Conservation (phyloP, 2,888 invertebrate species). For the Ochropleura plecta region DNA sequence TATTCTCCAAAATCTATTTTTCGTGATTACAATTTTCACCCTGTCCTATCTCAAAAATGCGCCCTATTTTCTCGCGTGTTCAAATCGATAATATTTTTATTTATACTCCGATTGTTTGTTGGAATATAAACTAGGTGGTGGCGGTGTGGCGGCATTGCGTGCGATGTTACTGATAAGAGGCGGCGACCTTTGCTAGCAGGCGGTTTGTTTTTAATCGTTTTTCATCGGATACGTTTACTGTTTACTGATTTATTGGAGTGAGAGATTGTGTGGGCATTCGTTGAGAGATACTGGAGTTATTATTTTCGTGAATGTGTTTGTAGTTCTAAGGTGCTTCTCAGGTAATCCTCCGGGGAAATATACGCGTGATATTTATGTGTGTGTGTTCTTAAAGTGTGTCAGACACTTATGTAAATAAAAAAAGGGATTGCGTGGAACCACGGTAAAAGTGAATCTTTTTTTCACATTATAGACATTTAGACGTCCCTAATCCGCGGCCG, state of each 20-base stretch:
- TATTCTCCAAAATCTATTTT: neutral
- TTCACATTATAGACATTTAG: too few species aligned
- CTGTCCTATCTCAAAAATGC: neutral
- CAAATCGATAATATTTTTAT: constrained; percentile 38
- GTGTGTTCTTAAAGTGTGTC: neutral
- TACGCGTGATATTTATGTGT: neutral
- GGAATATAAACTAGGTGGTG: constrained; percentile 36
- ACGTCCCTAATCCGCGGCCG: too few species aligned
- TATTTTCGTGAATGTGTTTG: neutral
- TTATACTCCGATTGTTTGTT: constrained; percentile 43
- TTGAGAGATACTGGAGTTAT: neutral
- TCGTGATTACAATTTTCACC: neutral
- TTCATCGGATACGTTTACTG: constrained; percentile 28
- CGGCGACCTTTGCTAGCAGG: constrained; percentile 39
- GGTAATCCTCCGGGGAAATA: neutral
- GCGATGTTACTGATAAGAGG: constrained; percentile 49
- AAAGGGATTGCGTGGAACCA: too few species aligned
- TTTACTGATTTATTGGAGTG: constrained; percentile 33
- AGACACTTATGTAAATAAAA: too few species aligned
- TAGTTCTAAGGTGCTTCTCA: neutral
- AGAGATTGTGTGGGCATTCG: constrained; percentile 1
- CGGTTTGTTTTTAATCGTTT: constrained; percentile 45
- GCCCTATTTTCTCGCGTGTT: neutral
- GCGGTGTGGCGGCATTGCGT: constrained; percentile 33
- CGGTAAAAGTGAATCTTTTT: too few species aligned